Percentiles rank a stretch among this genome's conserved stretches.
Conservation (phyloP, 2,113 vertebrate genomes). For the Gallinago undulata region DNA sequence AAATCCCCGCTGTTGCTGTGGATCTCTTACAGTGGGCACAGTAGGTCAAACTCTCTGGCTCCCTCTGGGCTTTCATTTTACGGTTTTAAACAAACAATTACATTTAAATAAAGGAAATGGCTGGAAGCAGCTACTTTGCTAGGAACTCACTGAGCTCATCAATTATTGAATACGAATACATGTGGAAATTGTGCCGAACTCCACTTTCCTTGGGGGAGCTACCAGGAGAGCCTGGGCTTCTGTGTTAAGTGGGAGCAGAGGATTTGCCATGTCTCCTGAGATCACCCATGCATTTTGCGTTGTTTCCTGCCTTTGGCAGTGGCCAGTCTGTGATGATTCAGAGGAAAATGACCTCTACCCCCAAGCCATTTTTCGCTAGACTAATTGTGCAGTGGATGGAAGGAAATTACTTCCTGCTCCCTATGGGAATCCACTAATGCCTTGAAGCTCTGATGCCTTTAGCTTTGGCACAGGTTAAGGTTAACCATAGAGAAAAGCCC, state of each 20-base stretch:
- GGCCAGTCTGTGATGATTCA: background rate
- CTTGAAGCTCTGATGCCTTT: background rate
- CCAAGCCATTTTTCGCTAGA: background rate
- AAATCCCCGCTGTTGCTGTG: background rate
- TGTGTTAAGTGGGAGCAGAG: background rate
- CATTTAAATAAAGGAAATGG: conserved; percentile 24
- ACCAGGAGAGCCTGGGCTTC: background rate
- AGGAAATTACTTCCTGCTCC: background rate
- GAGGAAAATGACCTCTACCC: background rate
- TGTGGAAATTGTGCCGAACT: background rate
- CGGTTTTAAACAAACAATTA: conserved; percentile 19
- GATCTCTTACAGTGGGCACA: conserved; percentile 1
- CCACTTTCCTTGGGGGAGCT: background rate
- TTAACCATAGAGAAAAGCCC: background rate
- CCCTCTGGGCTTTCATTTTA: conserved; percentile 17
- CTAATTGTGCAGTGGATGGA: conserved; percentile 12
- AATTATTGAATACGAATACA: background rate
- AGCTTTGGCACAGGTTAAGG: background rate
- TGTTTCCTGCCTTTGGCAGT: background rate
- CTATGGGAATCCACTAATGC: background rate
- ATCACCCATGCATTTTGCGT: background rate
- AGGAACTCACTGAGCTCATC: conserved; percentile 11
- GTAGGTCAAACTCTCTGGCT: background rate
- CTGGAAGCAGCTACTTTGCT: conserved; percentile 17
- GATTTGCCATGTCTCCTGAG: background rate